A percentile compares a stretch with the other conserved stretches of the same genome.
These are phyloP conservation scores for Bombyx mori DNA, from an alignment of 1,140 invertebrate species.

Conservation along the genomic window DNA sequence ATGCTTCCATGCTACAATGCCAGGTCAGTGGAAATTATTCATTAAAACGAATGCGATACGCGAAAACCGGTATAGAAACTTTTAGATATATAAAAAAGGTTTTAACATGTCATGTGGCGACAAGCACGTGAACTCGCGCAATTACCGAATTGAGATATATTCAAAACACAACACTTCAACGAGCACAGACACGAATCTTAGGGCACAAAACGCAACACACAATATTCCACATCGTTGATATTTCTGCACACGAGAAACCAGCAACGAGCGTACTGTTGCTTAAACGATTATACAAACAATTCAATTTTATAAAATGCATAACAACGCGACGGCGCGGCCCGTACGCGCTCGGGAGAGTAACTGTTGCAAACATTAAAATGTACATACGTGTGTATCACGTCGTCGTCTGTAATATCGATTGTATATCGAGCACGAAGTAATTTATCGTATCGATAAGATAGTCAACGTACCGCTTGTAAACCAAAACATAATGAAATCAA, in stretches of 20 bases:
- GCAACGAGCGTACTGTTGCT: not conserved
- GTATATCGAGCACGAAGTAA: conserved; percentile 52
- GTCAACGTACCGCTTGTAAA: conserved; percentile 12
- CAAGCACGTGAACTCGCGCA: conserved; percentile 9
- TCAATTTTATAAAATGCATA: conserved; percentile 24
- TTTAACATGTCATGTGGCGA: conserved; percentile 3
- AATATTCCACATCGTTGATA: conserved; percentile 2
- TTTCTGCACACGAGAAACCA: conserved; percentile 1
- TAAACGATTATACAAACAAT: conserved; percentile 10
- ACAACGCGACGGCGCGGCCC: conserved; percentile 28
- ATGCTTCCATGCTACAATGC: conserved; percentile 14
- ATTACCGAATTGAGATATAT: too few relatives aligned
- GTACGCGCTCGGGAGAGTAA: conserved; percentile 46
- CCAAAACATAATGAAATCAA: conserved; percentile 26
- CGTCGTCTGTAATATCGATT: conserved; percentile 44
- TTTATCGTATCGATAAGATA: conserved; percentile 66
- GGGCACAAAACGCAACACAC: conserved; percentile 10
- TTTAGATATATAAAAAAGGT: conserved; percentile 1
- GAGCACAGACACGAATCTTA: conserved; percentile 4
- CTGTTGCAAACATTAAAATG: conserved; percentile 35
- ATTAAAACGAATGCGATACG: conserved; percentile 16
- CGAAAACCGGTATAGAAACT: conserved; percentile 14
- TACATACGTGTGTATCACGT: conserved; percentile 14
- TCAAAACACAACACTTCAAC: conserved; percentile 5
- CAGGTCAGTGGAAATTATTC: conserved; percentile 22